Percentiles rank a stretch among this genome's conserved stretches.
Evolutionary conservation across 2,113 vertebrate genomes (phyloP).

Genomic region (Leptosomus discolor): DNA sequence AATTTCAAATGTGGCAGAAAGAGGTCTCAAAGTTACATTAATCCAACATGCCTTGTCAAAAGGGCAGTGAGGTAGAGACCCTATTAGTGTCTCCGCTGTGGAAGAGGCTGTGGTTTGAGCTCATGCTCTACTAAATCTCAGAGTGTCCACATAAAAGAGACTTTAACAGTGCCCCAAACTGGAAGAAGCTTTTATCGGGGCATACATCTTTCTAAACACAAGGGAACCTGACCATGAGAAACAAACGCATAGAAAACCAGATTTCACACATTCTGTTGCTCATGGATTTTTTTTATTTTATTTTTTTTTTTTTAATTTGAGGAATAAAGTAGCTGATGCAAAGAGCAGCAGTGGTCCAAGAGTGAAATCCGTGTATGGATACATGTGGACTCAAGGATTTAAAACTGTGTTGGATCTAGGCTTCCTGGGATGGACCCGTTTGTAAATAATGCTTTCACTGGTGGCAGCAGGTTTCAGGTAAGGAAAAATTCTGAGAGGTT

Average conservation of each 20-base stretch:
- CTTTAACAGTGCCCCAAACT: neutral
- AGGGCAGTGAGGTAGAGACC: neutral
- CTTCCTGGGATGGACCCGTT: neutral
- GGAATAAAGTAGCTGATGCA: neutral
- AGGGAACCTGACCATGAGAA: neutral
- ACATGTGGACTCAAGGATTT: neutral
- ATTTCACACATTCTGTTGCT: neutral
- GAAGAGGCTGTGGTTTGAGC: neutral
- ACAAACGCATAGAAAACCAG: neutral
- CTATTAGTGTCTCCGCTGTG: neutral
- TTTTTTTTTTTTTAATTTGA: neutral
- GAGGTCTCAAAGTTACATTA: neutral
- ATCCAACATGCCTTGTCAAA: neutral
- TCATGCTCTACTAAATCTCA: neutral
- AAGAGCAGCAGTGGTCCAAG: neutral
- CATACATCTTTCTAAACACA: neutral
- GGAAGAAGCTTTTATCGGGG: neutral
- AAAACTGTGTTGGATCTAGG: neutral
- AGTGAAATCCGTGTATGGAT: neutral
- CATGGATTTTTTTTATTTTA: neutral
- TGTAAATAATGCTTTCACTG: neutral
- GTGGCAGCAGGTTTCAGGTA: neutral
- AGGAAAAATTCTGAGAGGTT: neutral
- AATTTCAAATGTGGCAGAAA: neutral
- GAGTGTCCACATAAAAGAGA: neutral